These are phyloP conservation scores for Acronicta psi DNA, from an alignment of 2,888 invertebrate genomes.

Conservation along the genomic window DNA sequence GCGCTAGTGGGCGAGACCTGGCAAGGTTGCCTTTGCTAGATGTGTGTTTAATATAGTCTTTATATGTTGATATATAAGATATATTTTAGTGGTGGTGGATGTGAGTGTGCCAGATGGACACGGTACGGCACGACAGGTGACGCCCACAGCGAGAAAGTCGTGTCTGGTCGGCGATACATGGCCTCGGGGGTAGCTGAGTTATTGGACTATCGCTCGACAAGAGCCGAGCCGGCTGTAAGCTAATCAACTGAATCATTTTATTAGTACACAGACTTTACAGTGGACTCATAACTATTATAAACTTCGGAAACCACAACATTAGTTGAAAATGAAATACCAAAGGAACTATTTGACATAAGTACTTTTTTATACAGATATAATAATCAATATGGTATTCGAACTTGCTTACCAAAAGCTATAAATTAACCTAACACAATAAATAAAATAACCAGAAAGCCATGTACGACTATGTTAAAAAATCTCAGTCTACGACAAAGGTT, in stretches of 20 bases:
- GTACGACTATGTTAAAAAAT: constrained; percentile 19
- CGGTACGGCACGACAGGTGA: constrained; percentile 75
- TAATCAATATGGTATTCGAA: background rate
- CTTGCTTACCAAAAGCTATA: background rate
- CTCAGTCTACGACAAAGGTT: constrained; percentile 27
- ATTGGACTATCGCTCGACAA: constrained; percentile 53
- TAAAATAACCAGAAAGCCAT: constrained; percentile 8
- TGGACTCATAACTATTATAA: background rate
- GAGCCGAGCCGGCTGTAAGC: constrained; percentile 36
- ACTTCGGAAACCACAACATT: background rate
- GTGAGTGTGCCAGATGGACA: constrained; percentile 53
- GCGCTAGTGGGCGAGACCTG: constrained; percentile 56
- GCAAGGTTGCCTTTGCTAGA: constrained; percentile 28
- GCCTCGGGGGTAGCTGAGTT: constrained; percentile 59
- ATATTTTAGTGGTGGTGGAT: constrained; percentile 32
- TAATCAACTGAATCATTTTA: constrained; percentile 53
- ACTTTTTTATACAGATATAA: too few species aligned
- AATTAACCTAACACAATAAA: background rate
- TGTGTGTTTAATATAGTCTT: constrained; percentile 31
- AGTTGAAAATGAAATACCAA: background rate
- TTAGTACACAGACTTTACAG: background rate
- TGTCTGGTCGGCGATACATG: constrained; percentile 57
- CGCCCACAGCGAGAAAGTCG: constrained; percentile 80
- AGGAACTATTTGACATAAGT: too few species aligned
- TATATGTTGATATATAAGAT: constrained; percentile 47